Percentiles rank a stretch among this genome's conserved stretches.
Conservation (phyloP, 1,140 invertebrate genomes). For the Eumeta japonica region DNA sequence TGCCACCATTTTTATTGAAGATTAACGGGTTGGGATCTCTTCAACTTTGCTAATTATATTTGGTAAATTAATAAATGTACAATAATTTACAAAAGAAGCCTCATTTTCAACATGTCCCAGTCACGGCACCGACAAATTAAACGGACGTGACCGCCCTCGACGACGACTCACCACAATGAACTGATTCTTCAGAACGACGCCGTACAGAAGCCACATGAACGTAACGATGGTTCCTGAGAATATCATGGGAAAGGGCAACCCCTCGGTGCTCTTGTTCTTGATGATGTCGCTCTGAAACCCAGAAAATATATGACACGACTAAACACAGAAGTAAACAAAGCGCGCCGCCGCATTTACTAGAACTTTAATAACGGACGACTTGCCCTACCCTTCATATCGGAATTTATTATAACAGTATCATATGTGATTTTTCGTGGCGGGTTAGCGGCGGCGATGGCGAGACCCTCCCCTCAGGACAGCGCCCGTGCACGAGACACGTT, state of each 20-base stretch:
- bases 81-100: no score
- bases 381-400: not conserved
- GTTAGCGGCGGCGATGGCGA: no score
- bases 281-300: slow-evolving; percentile 67
- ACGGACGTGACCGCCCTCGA: no score
- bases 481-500: no score
- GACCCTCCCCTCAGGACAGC: no score
- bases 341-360: not conserved
- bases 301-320: slow-evolving; percentile 1
- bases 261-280: slow-evolving; percentile 71
- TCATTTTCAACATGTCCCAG: no score
- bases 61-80: no score
- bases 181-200: slow-evolving; percentile 71
- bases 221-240: slow-evolving; percentile 74
- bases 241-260: slow-evolving; percentile 80
- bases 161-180: slow-evolving; percentile 81
- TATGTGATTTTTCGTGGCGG: not conserved
- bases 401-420: not conserved
- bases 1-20: no score
- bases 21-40: no score
- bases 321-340: not conserved
- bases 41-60: no score
- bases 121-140: no score
- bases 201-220: slow-evolving; percentile 78
- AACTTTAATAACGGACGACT: not conserved